These are phyloP conservation scores for Trachelus iudaicus DNA, from an alignment of 2,888 invertebrate species.

Conservation along the genomic window DNA sequence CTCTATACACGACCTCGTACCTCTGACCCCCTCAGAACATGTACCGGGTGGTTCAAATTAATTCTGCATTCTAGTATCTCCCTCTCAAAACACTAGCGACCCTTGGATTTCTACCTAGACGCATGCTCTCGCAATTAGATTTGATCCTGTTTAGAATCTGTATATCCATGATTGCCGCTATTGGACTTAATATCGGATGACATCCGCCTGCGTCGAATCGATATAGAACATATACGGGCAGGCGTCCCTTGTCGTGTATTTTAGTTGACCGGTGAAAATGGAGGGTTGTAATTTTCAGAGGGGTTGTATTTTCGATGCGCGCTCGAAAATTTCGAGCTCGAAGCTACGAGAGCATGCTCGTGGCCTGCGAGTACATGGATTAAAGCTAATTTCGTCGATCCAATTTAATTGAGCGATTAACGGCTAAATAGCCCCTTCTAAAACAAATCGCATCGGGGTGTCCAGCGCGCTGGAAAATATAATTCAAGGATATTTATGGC, in stretches of 20 bases:
- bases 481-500: constrained; percentile 64
- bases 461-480: constrained; percentile 55
- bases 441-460: constrained; percentile 27
- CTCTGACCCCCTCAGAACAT: not conserved
- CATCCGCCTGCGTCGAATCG: not conserved
- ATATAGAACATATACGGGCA: not conserved
- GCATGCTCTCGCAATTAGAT: not conserved
- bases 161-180: not conserved
- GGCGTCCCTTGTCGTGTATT: not conserved
- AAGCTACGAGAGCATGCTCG: not conserved
- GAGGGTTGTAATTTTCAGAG: not conserved
- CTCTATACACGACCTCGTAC: not conserved
- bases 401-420: constrained; percentile 66
- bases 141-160: not conserved
- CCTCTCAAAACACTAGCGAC: not conserved
- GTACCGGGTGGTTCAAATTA: constrained; percentile 59
- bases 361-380: constrained; percentile 34
- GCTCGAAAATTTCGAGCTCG: not conserved
- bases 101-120: not conserved
- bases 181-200: not conserved
- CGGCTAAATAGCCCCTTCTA: constrained; percentile 56
- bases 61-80: constrained; percentile 40
- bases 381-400: constrained; percentile 61
- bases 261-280: not conserved
- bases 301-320: not conserved